These are phyloP conservation scores for Leptinotarsa defecta DNA, from an alignment of 1,140 invertebrate species.

Conservation along the genomic window DNA sequence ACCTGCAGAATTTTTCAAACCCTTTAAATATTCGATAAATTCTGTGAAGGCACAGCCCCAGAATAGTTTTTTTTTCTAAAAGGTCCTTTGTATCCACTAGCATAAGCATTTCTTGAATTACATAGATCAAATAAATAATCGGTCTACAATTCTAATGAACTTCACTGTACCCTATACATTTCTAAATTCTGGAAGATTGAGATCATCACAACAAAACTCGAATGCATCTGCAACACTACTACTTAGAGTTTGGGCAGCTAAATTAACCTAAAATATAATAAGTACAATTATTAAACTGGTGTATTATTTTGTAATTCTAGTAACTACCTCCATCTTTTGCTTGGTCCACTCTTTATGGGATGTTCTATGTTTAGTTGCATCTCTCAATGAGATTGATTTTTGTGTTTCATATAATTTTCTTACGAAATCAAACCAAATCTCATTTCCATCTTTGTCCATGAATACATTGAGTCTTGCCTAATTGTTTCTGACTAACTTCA, in stretches of 20 bases:
- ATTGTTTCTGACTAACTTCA: constrained; percentile 3
- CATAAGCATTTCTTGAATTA: neutral
- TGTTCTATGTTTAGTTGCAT: neutral
- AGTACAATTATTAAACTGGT: no score
- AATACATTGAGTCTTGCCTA: neutral
- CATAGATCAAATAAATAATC: neutral
- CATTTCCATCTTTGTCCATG: neutral
- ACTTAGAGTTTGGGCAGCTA: no score
- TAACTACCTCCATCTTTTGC: neutral
- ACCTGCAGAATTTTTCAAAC: neutral
- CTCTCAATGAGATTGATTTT: neutral
- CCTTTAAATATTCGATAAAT: neutral
- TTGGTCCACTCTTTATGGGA: constrained; percentile 10
- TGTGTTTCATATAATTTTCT: neutral
- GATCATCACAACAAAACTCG: no score
- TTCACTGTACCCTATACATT: neutral
- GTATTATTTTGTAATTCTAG: no score
- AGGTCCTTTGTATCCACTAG: neutral
- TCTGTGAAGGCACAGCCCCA: neutral
- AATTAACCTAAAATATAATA: no score
- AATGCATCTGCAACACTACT: no score
- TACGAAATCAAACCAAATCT: neutral
- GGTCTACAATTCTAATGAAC: neutral
- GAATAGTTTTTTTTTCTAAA: neutral
- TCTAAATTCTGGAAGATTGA: neutral